phyloP scores from a whole-genome alignment of 2,797 vertebrate genomes.

The Acanthurus lineatus region DNA sequence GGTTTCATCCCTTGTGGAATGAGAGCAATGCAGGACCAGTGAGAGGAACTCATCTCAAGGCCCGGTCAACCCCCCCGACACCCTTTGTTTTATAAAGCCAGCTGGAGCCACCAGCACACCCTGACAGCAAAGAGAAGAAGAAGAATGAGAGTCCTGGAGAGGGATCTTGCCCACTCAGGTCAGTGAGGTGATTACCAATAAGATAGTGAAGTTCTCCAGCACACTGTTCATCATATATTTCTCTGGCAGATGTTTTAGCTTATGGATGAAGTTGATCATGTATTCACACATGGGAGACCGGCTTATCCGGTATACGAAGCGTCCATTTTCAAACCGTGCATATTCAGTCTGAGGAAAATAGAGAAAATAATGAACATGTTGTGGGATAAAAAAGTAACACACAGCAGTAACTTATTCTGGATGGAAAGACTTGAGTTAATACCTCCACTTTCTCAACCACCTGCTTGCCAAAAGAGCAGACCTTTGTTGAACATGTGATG shows the following conservation, averaged over 20 bases:
- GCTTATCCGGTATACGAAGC: conserved; percentile 98
- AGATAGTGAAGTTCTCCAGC: conserved; percentile 99
- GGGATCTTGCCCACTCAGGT: conserved; percentile 42
- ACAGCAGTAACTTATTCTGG: background rate
- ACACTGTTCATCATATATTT: conserved; percentile 99
- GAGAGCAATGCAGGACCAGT: conserved; percentile 76
- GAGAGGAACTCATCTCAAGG: conserved; percentile 57
- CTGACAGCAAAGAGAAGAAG: conserved; percentile 38
- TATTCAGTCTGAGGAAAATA: conserved; percentile 92
- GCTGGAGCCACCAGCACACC: conserved; percentile 59
- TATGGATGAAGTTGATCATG: conserved; percentile 99
- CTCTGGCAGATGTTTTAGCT: conserved; percentile 99
- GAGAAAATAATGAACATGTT: background rate
- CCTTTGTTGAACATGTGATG: conserved; percentile 99
- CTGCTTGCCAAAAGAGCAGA: conserved; percentile 99
- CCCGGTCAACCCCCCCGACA: conserved; percentile 22
- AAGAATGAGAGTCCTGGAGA: conserved; percentile 52
- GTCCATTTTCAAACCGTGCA: conserved; percentile 97
- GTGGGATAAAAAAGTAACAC: background rate
- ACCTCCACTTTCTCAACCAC: conserved; percentile 99
- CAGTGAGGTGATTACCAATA: conserved; percentile 90
- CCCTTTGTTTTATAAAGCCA: conserved; percentile 23
- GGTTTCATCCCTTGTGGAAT: conserved; percentile 80
- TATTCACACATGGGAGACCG: conserved; percentile 99
- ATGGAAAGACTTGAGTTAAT: conserved; percentile 49